Percentiles rank a stretch among this genome's conserved stretches.
phyloP scores from a whole-genome alignment of 2,797 vertebrate genomes.

The Danio albolineatus region DNA sequence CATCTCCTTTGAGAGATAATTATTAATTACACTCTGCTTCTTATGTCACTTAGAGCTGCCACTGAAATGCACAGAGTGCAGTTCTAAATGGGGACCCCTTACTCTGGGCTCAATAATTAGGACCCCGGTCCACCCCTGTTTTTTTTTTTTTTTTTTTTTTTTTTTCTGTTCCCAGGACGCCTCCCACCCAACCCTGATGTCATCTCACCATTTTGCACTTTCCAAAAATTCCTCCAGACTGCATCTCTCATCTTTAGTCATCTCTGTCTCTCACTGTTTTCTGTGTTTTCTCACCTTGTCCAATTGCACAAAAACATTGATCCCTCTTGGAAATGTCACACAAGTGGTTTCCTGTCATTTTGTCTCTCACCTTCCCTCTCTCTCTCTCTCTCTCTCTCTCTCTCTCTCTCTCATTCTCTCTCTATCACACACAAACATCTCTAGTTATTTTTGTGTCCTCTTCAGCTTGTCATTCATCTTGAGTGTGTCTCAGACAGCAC shows the following conservation, averaged over 20 bases:
- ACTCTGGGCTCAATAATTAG: not conserved
- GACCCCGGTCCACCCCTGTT: not conserved
- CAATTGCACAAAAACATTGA: constrained; percentile 50
- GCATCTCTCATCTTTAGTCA: constrained; percentile 6
- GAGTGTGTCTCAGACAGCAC: constrained; percentile 36
- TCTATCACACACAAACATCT: constrained; percentile 7
- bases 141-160: no score
- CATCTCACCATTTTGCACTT: constrained; percentile 16
- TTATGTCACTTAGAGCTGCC: not conserved
- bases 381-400: not conserved
- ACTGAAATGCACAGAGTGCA: not conserved
- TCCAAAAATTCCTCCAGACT: not conserved
- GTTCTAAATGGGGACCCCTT: not conserved
- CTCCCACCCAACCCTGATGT: not conserved
- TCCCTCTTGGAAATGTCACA: constrained; percentile 59
- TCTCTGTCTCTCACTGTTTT: constrained; percentile 42
- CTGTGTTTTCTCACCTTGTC: constrained; percentile 41
- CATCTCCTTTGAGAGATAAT: constrained; percentile 3
- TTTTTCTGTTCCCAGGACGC: not conserved
- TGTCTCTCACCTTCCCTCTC: constrained; percentile 31
- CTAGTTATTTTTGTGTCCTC: constrained; percentile 42
- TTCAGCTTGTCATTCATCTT: constrained; percentile 54
- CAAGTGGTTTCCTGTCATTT: constrained; percentile 36
- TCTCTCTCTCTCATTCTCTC: constrained; percentile 21
- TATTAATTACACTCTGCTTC: not conserved